phyloP scores from a whole-genome alignment of 2,113 vertebrate genomes.

The Gadus chalcogrammus region DNA sequence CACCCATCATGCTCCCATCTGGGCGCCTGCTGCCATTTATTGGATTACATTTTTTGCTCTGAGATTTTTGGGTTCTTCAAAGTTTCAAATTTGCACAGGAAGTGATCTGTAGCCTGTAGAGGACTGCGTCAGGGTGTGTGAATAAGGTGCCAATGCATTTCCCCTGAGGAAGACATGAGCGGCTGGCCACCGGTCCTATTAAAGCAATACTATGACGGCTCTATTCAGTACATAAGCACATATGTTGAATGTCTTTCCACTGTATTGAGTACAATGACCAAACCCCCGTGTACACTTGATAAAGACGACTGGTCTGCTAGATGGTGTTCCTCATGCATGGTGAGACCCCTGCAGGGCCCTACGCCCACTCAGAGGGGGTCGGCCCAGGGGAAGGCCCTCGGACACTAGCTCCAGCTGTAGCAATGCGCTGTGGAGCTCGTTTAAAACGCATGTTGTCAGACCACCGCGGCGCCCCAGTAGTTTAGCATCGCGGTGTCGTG shows the following conservation, averaged over 20 bases:
- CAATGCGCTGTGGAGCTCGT: background rate
- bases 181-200: conserved; percentile 29
- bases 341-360: too few species aligned
- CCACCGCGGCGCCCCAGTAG: background rate
- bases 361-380: background rate
- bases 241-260: conserved; percentile 16
- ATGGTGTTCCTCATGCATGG: background rate
- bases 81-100: conserved; percentile 51
- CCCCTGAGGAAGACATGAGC: conserved; percentile 13
- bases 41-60: conserved; percentile 9
- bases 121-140: background rate
- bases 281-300: conserved; percentile 5
- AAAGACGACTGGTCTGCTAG: conserved; percentile 13
- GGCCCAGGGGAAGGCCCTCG: background rate
- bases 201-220: conserved; percentile 55
- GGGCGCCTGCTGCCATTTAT: background rate
- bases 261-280: background rate
- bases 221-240: conserved; percentile 28
- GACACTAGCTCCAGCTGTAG: too few species aligned
- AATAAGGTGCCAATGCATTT: background rate
- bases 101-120: conserved; percentile 30
- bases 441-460: background rate
- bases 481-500: background rate
- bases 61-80: conserved; percentile 9
- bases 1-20: too few species aligned